phyloP scores from a whole-genome alignment of 1,140 invertebrate species.

The Pogonomyrmex californicus region DNA sequence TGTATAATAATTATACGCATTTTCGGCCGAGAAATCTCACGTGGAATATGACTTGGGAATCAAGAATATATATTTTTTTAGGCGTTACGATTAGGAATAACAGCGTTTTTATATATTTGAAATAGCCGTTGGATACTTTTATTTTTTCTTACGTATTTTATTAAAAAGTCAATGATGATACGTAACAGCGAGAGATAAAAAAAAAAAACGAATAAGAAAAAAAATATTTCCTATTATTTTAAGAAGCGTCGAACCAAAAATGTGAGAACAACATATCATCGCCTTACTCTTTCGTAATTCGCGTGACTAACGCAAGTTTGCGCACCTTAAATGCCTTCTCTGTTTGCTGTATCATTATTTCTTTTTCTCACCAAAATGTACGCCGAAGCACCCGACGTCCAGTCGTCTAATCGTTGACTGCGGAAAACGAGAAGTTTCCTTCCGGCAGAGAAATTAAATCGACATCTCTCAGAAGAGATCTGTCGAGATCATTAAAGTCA shows the following conservation, averaged over 20 bases:
- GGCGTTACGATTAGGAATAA: background rate
- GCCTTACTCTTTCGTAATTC: conserved; percentile 50
- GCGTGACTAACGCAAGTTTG: background rate
- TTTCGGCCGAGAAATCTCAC: background rate
- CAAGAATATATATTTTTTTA: background rate
- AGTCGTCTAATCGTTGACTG: background rate
- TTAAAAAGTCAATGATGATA: background rate
- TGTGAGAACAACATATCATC: background rate
- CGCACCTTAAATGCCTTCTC: background rate
- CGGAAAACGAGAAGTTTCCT: conserved; percentile 3
- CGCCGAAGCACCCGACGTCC: background rate
- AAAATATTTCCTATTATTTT: background rate
- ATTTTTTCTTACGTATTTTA: background rate
- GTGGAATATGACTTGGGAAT: no score
- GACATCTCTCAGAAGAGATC: background rate
- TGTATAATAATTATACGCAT: background rate
- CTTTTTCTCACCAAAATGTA: background rate
- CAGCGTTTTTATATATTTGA: background rate
- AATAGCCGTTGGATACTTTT: no score
- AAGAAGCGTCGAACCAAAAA: conserved; percentile 37
- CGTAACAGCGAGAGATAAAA: no score
- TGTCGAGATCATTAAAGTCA: conserved; percentile 30
- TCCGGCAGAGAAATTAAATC: conserved; percentile 29
- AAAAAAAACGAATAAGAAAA: background rate
- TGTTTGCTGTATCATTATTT: background rate